Base-by-base conservation (phyloP, 2,888 invertebrate genomes). In the Chrysolina oricalcia region DNA sequence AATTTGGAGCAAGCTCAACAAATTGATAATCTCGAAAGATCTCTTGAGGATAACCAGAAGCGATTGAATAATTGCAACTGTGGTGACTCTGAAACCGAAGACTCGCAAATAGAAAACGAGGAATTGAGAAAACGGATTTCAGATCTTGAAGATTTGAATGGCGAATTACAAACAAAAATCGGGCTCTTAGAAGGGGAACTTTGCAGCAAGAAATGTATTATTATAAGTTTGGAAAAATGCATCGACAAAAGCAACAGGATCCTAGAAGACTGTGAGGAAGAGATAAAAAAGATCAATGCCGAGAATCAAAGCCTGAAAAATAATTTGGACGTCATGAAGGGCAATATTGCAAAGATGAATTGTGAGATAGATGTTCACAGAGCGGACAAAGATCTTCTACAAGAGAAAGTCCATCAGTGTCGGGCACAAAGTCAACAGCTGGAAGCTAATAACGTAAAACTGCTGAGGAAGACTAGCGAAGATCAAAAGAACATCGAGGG, bases 241-340 rank as follows among this genome's bases (percentile, higher is more conserved):
- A 35, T 80, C 6, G 76, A 78, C 19, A 76, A 72, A 23, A 78
- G 77, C 64, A 80, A 78, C 43, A 67, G 43, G n/a, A 75, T 78
- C 6, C 56, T 80, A 21, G 73, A 27, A n/a, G 71, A 76, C 5
- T 80, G 78, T 40, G 77, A 77, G 56, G 59, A 68, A 17, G 76
- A 78, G 67, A 72, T 80, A 63, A 77, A 76, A 41, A 53, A 53
- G 11, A 68, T 80, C 2, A 66, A 76, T 41, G 23, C 64, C 15
- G 73, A 70, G 15, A 78, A 74, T 35, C 63, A 68, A 6, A 53
- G 19, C 13, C 56, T 79, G 17, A 71, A 66, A 40, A 65, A 66
- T 0, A 74, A 77, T 66, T 46, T 77, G 62, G 59, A 73, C 15
- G 43, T 63, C 13, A 40, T 68, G 19, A 35, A 59, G 8, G 17